Percentiles rank a stretch among this genome's conserved stretches.
Conservation (phyloP, 2,113 vertebrate genomes). For the Cryptoleucopteryx plumbea region DNA sequence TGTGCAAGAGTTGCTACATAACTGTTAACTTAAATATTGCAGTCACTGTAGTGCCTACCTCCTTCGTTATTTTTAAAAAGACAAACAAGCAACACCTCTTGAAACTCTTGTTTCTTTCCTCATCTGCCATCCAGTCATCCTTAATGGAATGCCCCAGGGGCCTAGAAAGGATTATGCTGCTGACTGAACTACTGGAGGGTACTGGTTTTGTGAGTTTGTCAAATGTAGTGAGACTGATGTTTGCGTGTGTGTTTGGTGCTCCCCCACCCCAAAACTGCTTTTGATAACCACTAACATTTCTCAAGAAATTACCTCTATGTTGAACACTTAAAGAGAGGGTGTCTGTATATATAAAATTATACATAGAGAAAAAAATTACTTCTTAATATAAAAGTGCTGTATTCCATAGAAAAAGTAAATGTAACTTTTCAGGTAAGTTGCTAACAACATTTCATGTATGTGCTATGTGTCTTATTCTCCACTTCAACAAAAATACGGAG, state of each 20-base stretch:
- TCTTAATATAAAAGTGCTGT: not conserved
- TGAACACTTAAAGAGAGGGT: not conserved
- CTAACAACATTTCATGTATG: not conserved
- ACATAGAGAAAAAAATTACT: not conserved
- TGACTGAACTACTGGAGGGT: not conserved
- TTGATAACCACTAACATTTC: not conserved
- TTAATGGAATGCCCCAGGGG: too few relatives aligned
- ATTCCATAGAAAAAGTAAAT: not conserved
- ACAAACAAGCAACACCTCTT: not conserved
- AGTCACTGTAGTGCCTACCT: not conserved
- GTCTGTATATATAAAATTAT: not conserved
- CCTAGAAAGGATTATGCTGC: not conserved
- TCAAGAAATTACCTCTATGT: not conserved
- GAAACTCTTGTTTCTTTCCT: not conserved
- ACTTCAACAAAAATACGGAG: not conserved
- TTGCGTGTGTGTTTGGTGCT: not conserved
- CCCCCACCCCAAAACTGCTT: not conserved
- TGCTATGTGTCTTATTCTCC: not conserved
- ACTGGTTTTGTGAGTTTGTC: not conserved
- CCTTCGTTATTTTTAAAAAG: not conserved
- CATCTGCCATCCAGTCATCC: not conserved
- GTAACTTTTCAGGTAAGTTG: not conserved
- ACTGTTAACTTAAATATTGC: not conserved
- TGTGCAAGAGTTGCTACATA: not conserved
- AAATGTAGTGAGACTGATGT: not conserved